Base-by-base conservation (phyloP, 2,113 vertebrate genomes). In the Scophthalmus maximus region DNA sequence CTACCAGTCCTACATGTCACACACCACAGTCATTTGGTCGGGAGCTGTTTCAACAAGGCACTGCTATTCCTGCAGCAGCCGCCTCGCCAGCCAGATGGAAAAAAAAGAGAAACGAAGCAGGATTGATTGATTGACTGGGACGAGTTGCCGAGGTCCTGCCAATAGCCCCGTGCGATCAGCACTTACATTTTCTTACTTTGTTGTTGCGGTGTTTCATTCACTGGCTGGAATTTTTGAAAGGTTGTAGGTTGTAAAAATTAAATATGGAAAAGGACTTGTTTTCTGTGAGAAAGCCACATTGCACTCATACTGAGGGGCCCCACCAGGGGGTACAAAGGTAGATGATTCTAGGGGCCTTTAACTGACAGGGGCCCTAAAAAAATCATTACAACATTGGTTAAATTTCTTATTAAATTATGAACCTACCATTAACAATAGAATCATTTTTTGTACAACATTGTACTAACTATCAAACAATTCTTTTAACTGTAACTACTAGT, bases 41-140 rank as follows among this genome's bases (percentile, higher is more conserved):
- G 73, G 86, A 85, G 84, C 82, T 88, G 88, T 87, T 87, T 90
- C 88, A 89, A 88, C 90, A 90, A 82, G 73, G 26, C 36, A 34
- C 73, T 75, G 73, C 83, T 73, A 78, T 78, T 83, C 76, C 77
- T 81, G 65, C 68, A 29, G 49, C 78, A 46, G n/a, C 14, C 2
- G 65, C 59, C 69, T 26, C 53, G 1, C 63, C 36, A 73, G 50
- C 29, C 44, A 34, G 47, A 55, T 26, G 40, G 14, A 36, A 62
- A 64, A 57, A 25, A 32, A 32, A n/a, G 18, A 5, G 3, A 0
- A n/a, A n/a, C n/a, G n/a, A n/a, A n/a, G n/a, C n/a, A n/a, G 1
- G 59, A 80, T 27, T 68, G 83, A 82, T 34, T 68, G 85, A 84
- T 55, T 56, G 81, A 59, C n/a, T 3, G 2, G 11, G 34, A 2